phyloP scores from a whole-genome alignment of 2,797 vertebrate genomes.

The Spinus olivaceus region DNA sequence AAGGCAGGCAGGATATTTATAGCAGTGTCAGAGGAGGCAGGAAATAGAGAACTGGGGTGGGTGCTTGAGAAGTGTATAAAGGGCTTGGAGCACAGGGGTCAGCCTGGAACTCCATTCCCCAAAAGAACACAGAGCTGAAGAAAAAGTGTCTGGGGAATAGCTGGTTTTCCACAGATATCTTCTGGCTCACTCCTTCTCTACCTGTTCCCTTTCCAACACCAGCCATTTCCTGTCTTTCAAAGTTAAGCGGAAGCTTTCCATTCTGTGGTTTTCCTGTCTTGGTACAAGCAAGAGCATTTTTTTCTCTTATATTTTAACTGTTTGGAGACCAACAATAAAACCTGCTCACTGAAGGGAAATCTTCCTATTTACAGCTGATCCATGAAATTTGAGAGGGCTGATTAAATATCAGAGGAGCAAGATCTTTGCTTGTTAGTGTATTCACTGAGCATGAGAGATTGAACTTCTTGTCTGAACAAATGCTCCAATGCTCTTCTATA shows the following conservation, averaged over 20 bases:
- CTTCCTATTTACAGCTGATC: background rate
- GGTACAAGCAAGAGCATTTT: background rate
- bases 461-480: conserved; percentile 7
- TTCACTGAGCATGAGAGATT: background rate
- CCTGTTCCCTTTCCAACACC: conserved; percentile 27
- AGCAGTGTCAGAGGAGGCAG: conserved; percentile 64
- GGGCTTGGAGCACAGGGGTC: background rate
- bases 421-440: background rate
- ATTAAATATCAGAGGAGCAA: background rate
- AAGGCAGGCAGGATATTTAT: conserved; percentile 63
- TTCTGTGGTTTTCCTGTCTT: conserved; percentile 27
- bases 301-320: conserved; percentile 30
- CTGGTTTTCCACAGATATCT: background rate
- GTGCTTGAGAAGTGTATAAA: conserved; percentile 32
- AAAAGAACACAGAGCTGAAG: background rate
- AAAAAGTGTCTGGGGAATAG: background rate
- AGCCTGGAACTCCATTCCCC: conserved; percentile 7
- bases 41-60: conserved; percentile 63
- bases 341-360: background rate
- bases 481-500: conserved; percentile 11
- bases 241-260: conserved; percentile 26
- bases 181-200: background rate
- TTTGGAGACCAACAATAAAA: background rate
- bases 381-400: conserved; percentile 1
- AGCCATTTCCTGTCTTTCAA: conserved; percentile 14